Evolutionary conservation across 2,797 vertebrate genomes (phyloP).

Genomic region (Halcyon smyrnensis): DNA sequence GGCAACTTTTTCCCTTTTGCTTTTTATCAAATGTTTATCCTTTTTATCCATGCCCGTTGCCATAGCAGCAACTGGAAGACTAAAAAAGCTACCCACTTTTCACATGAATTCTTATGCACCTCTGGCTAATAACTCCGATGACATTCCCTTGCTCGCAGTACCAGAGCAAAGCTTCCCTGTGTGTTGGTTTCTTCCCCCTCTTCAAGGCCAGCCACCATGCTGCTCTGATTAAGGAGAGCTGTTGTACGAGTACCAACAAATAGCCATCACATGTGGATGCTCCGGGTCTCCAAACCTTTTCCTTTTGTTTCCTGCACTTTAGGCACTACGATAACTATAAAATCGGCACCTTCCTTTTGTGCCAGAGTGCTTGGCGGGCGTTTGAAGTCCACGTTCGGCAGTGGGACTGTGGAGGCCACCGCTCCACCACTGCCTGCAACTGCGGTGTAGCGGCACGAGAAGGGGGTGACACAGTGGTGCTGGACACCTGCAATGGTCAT

Average conservation of each 20-base stretch:
- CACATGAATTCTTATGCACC: constrained; percentile 20
- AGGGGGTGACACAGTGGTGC: constrained; percentile 72
- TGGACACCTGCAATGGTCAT: constrained; percentile 84
- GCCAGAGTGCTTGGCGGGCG: constrained; percentile 53
- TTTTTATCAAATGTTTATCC: constrained; percentile 65
- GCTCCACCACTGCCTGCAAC: constrained; percentile 76
- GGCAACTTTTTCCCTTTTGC: constrained; percentile 39
- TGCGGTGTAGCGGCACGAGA: constrained; percentile 78
- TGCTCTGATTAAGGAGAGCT: background rate
- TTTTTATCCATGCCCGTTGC: constrained; percentile 56
- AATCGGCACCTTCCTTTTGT: constrained; percentile 82
- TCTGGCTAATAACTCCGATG: background rate
- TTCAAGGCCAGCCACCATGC: background rate
- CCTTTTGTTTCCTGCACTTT: background rate
- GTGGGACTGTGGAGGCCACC: constrained; percentile 81
- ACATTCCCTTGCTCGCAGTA: background rate
- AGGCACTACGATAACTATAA: constrained; percentile 82
- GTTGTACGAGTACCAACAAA: background rate
- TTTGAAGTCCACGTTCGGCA: constrained; percentile 84
- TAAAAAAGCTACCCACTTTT: background rate
- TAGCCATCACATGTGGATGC: background rate
- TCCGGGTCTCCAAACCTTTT: background rate
- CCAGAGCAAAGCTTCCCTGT: background rate
- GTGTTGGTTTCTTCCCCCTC: background rate
- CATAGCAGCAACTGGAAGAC: constrained; percentile 60